Evolutionary conservation across 2,888 invertebrate species (phyloP).

Genomic region (Listrodromus nycthemerus): DNA sequence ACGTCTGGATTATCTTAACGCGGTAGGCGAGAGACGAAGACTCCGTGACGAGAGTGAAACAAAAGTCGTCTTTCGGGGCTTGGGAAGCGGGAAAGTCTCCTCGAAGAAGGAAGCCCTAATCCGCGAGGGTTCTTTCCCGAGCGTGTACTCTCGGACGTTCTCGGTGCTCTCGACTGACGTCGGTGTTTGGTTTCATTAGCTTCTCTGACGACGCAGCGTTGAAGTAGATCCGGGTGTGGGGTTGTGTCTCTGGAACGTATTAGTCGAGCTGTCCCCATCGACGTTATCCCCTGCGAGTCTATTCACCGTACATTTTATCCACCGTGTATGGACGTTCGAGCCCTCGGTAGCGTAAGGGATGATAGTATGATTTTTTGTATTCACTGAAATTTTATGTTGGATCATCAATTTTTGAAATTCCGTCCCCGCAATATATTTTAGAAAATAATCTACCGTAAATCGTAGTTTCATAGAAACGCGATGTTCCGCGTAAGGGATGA

Average conservation of each 20-base stretch:
- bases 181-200: slow-evolving; percentile 68
- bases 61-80: slow-evolving; percentile 49
- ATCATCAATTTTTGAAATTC: too few species aligned
- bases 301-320: slow-evolving; percentile 24
- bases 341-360: too few species aligned
- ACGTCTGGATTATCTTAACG: slow-evolving; percentile 55
- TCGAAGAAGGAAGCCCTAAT: slow-evolving; percentile 66
- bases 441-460: too few species aligned
- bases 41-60: slow-evolving; percentile 3
- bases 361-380: too few species aligned
- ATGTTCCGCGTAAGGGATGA: too few species aligned
- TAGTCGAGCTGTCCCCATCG: slow-evolving; percentile 76
- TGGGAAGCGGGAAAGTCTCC: slow-evolving; percentile 57
- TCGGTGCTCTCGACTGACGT: slow-evolving; percentile 34
- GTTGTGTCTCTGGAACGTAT: slow-evolving; percentile 69
- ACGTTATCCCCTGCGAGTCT: slow-evolving; percentile 67
- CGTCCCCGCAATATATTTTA: too few species aligned
- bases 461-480: too few species aligned
- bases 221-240: slow-evolving; percentile 31
- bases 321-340: slow-evolving; percentile 30
- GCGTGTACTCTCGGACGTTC: slow-evolving; percentile 32
- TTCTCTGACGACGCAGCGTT: slow-evolving; percentile 30
- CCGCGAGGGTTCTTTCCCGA: slow-evolving; percentile 50
- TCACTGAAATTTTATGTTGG: too few species aligned
- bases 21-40: slow-evolving; percentile 20